phyloP scores from a whole-genome alignment of 2,113 vertebrate species.

The Arizona elegans region DNA sequence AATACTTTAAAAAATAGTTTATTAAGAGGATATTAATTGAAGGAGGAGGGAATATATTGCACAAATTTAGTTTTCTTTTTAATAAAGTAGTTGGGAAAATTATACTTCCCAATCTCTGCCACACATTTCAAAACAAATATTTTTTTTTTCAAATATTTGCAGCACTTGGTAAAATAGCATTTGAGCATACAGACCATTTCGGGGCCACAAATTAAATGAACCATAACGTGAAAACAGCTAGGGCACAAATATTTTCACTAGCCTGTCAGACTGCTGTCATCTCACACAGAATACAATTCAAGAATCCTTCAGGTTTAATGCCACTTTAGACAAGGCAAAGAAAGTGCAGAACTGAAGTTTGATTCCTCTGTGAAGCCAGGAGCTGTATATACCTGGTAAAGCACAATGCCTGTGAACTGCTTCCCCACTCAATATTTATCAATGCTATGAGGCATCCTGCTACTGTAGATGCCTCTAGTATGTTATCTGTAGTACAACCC shows the following conservation, averaged over 20 bases:
- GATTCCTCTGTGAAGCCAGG: neutral
- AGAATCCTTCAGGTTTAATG: constrained; percentile 6
- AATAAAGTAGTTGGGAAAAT: neutral
- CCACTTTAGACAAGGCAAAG: constrained; percentile 4
- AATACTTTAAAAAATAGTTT: neutral
- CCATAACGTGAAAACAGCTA: neutral
- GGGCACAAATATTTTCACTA: constrained; percentile 10
- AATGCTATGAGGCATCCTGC: neutral
- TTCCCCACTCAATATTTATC: neutral
- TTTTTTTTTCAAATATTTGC: neutral
- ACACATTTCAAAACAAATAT: neutral
- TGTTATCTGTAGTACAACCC: neutral
- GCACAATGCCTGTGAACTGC: neutral
- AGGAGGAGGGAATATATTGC: neutral
- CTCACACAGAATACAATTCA: neutral
- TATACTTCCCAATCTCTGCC: neutral
- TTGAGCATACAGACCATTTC: neutral
- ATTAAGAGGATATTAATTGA: neutral
- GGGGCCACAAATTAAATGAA: neutral
- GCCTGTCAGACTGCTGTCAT: neutral
- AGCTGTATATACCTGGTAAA: neutral
- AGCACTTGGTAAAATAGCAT: constrained; percentile 2
- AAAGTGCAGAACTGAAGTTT: neutral
- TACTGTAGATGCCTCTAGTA: neutral
- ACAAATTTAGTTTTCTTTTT: neutral